Evolutionary conservation across 2,888 invertebrate species (phyloP), one percentile per base, ranked within the genome.

Genomic region (Merodon equestris): DNA sequence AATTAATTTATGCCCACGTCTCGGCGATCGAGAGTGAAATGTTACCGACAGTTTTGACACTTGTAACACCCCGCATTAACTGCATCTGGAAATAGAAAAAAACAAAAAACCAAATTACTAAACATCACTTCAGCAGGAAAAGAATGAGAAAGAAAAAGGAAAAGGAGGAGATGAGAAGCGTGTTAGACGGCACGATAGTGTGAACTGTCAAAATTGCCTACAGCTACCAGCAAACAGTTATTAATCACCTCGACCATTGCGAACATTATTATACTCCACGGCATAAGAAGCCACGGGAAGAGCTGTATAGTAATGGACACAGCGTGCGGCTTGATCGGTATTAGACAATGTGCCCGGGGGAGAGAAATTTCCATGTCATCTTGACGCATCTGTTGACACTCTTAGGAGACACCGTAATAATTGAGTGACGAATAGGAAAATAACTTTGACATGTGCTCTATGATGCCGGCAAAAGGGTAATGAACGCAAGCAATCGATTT

Each of bases 191-290:
- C 19, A 48, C 64, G 56, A 48, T 51, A 56, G 66, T 67, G 72
- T 72, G 56, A 40, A 63, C 58, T 47, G 72, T 73, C 58, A 66
- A 66, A 67, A 61, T 57, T 40, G 66, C 76, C 72, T 19, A 42
- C 45, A 50, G 76, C 72, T 34, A 77, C 72, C 61, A 64, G 36
- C 66, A 38, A 72, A 56, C 72, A 61, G 72, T 57, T 66, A 77
- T 77, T 72, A 72, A 72, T 77, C 76, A 72, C 72, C 45, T 72
- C 9, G 47, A 77, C 51, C 51, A 45, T 60, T 66, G 60, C 71
- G 66, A 72, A 60, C 72, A 77, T 40, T 50, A 45, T 67, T 66
- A 67, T 67, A 51, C 71, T 45, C 53, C 44, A 58, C 27, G n/a
- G 40, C 34, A 58, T 70, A 42, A 61, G 27, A 4, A 4, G 27